A percentile compares a stretch with the other conserved stretches of the same genome.
Evolutionary conservation across 2,113 vertebrate genomes (phyloP).

Genomic region (Prunella himalayana): DNA sequence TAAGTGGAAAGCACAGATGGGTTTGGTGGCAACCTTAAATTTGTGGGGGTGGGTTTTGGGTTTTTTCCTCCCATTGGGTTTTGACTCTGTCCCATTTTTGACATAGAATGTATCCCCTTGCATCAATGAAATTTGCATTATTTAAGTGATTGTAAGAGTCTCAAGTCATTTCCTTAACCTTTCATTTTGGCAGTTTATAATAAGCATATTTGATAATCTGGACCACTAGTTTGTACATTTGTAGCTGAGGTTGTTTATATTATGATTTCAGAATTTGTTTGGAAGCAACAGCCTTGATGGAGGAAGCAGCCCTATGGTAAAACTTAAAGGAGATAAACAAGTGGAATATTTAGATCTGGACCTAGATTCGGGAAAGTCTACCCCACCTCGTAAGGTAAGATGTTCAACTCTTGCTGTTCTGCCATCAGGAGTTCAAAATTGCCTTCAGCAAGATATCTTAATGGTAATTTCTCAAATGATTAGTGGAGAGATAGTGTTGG

Average conservation of each 20-base stretch:
- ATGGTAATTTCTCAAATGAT: background rate
- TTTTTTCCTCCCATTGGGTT: background rate
- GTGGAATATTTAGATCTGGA: constrained; percentile 97
- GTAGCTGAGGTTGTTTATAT: background rate
- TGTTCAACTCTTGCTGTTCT: background rate
- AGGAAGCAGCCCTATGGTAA: constrained; percentile 90
- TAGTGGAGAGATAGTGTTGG: fast-evolving
- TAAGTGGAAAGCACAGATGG: background rate
- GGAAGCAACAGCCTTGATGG: constrained; percentile 83
- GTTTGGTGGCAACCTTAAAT: background rate
- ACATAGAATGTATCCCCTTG: background rate
- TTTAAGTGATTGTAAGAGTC: background rate
- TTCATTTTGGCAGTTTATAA: background rate
- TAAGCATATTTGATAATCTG: background rate
- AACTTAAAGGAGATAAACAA: constrained; percentile 96
- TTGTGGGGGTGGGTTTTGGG: background rate
- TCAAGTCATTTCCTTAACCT: background rate
- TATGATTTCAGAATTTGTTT: constrained; percentile 74
- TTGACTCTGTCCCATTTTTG: background rate
- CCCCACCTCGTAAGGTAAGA: constrained; percentile 91
- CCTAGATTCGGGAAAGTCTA: constrained; percentile 91
- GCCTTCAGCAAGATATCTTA: background rate
- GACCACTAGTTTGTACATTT: background rate
- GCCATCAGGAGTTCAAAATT: background rate
- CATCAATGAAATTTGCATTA: background rate